Conservation (phyloP, 2,888 invertebrate species). For the Eutolmus rufibarbis region DNA sequence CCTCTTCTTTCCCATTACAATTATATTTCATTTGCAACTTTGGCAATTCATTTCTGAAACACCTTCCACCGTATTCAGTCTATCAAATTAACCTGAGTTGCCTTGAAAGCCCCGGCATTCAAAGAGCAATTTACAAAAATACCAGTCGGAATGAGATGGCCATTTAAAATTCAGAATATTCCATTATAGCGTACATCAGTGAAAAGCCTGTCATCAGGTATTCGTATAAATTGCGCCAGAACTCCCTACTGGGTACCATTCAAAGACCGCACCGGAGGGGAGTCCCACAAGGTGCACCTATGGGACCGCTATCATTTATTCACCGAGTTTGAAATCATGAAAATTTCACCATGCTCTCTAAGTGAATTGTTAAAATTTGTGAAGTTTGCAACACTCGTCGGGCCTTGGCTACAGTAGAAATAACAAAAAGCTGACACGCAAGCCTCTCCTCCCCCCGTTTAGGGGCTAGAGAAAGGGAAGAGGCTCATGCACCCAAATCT, state of each 20-base stretch:
- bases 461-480: not conserved
- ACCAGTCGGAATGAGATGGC: not conserved
- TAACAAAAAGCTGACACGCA: constrained; percentile 18
- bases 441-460: not conserved
- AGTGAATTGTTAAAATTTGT: constrained; percentile 26
- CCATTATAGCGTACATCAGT: not conserved
- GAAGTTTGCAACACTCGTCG: constrained; percentile 5
- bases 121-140: not conserved
- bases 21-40: not conserved
- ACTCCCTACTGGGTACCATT: not conserved
- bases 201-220: constrained; percentile 14
- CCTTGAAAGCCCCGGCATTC: not conserved
- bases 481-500: constrained; percentile 1
- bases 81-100: not conserved
- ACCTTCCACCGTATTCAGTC: not conserved
- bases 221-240: constrained; percentile 3
- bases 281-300: constrained; percentile 14
- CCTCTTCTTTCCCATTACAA: not conserved
- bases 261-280: not conserved
- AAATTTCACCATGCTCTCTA: constrained; percentile 4
- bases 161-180: not conserved
- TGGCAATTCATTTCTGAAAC: not conserved
- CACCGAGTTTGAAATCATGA: not conserved
- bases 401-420: not conserved
- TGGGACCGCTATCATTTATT: constrained; percentile 1